Base-by-base conservation (phyloP, 2,113 vertebrate species). In the Tenrec ecaudatus region DNA sequence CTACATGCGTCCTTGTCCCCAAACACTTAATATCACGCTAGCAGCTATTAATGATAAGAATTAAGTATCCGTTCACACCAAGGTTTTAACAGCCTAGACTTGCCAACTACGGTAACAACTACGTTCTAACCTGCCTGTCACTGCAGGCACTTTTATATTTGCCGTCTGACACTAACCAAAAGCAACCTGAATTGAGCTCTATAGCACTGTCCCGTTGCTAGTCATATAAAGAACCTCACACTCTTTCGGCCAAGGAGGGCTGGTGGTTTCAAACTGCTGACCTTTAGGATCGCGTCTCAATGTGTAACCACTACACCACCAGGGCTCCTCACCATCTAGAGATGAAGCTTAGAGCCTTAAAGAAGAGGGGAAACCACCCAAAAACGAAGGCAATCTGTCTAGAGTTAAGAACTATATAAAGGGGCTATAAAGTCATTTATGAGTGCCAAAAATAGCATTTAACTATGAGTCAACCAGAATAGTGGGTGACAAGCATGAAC, bases 151-250 rank as follows among this genome's bases (percentile, higher is more conserved):
- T 20, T 93, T 17, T 10, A 12, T 47, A 79, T 79, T 76, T 80
- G 81, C 33, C 71, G 71, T 82, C 17, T 71, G 77, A 95, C 57
- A 83, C 86, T 43, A 92, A 89, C 16, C 86, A 82, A 93, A 93
- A 85, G 43, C 57, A 94, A 22, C 53, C 10, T 79, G 25, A 92
- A 82, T 29, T 80, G 27, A 14, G 2, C 43, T 89, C 2, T 16
- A 83, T 0, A 86, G 36, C n/a, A 84, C 90, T 91, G 82, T 64
- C 69, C 76, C 62, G 66, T 14, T 85, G 47, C 71, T 82, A 38
- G 31, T 62, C 16, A 75, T 10, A 53, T 53, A 14, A 53, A 14
- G 47, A 14, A 53, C 47, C 47, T 53, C 11, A 5, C 47, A 5
- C 47, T 53, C 47, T 53, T 53, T 53, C 12, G 47, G 47, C 47